Evolutionary conservation across 2,888 invertebrate genomes (phyloP), one percentile per base, ranked within the genome.

Genomic region (Epiblema foenella): DNA sequence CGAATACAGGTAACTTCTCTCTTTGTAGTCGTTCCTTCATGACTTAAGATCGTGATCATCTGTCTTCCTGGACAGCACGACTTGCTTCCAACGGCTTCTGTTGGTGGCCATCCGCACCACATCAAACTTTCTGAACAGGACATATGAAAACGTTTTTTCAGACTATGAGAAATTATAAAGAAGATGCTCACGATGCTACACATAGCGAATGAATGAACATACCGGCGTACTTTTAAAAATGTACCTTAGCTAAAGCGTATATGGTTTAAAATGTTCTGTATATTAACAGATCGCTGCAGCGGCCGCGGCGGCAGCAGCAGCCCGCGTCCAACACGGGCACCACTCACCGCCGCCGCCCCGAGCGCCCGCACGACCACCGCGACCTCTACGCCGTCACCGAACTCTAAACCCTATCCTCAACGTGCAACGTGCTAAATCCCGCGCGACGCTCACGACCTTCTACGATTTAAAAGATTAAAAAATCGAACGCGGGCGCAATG

Each of bases 301-400:
- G 95, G 0, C 95, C 95, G 59, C 80, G 91, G 8, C 91, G 82
- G 68, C 89, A 90, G 54, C 89, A 90, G 52, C 82, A 78, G 60
- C 79, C 78, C 69, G 18, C 74, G 71, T 69, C 77, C 7, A 68
- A 59, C 68, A 75, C 77, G 4, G 77, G 71, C 69, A 78, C 83
- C 62, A 76, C 80, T 71, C 81, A 79, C 74, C 58, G 81, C 77
- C 81, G 80, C 76, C 83, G 72, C 77, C 80, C 65, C 73, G 77
- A 77, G 73, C 76, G 77, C 75, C 74, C 82, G 65, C 80, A 89
- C 76, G 94, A 91, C 79, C 90, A 92, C 74, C 91, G 94, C 68
- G 95, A 96, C 85, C 85, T 97, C 76, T 97, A 96, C 84, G 97
- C 96, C 63, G 96, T 97, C 76, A 96, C 97, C 9, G 79, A 80